Conservation (phyloP, 2,113 vertebrate species). For the Ptychochromis oligacanthus region DNA sequence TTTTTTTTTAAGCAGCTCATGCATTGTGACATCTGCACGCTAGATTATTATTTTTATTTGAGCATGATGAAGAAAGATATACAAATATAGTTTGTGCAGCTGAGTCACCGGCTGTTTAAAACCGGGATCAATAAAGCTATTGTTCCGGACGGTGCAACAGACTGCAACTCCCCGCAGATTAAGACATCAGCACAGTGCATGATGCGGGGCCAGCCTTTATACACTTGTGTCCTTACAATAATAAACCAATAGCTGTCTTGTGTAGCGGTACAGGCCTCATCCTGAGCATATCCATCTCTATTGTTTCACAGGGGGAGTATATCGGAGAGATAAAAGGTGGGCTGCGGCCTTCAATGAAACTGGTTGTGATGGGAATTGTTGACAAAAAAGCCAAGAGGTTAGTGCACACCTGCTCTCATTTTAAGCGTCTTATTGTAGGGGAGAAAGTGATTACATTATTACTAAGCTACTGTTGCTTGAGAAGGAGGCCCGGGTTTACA, state of each 20-base stretch:
- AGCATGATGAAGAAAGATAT: not conserved
- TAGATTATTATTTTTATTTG: not conserved
- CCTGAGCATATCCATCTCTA: slow-evolving; percentile 17
- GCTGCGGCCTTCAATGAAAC: slow-evolving; percentile 82
- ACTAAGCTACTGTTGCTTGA: not conserved
- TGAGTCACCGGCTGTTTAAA: slow-evolving; percentile 47
- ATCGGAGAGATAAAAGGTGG: slow-evolving; percentile 84
- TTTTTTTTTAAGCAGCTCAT: not conserved
- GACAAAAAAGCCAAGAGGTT: slow-evolving; percentile 81
- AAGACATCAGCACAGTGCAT: not conserved
- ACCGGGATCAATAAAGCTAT: slow-evolving; percentile 52
- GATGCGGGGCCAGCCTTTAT: not conserved
- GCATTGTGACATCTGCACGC: not conserved
- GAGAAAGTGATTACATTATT: not conserved
- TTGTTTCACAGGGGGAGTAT: slow-evolving; percentile 77
- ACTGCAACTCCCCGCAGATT: not conserved
- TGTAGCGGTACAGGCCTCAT: slow-evolving; percentile 2
- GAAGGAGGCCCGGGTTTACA: not conserved
- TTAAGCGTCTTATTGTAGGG: not conserved
- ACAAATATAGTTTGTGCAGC: slow-evolving; percentile 21
- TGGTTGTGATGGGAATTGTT: slow-evolving; percentile 83
- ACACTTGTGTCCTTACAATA: too few relatives aligned
- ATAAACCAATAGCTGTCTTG: not conserved
- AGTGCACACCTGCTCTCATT: slow-evolving; percentile 13
- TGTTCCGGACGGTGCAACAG: slow-evolving; percentile 48